Evolutionary conservation across 1,140 invertebrate species (phyloP), one percentile per base, ranked within the genome.

Genomic region (Brachystomella parvula): DNA sequence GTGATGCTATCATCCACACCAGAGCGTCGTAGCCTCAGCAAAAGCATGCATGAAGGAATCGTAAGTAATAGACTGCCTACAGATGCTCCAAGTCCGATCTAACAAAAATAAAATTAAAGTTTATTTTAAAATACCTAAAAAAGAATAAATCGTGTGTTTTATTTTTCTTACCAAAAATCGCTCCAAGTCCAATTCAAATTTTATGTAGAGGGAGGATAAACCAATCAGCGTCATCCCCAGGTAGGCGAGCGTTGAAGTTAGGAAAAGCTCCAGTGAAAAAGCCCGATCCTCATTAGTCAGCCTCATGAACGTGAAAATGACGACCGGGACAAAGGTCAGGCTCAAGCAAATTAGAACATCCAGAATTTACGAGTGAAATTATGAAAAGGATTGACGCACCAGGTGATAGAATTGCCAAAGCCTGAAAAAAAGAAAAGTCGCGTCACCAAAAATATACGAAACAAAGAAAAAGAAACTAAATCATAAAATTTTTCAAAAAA

Each of bases 211-310:
- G 24, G 3, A 6, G 12, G 9, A 53, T 6, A 53, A 6, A 15
- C 49, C 49, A 53, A 53, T 53, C 24, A 53, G 49, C 49, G 49
- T 53, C 49, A 53, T 9, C 24, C 49, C 49, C 24, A 53, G 21
- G 21, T 53, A 53, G 3, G 21, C 12, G 24, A 53, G 12, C 6
- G 24, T 24, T 6, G 49, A 53, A 26, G 49, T 53, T 6, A 53
- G 12, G 24, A 12, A 53, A 26, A 53, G 49, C 21, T 53, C 49
- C 6, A 53, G 9, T 17, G 49, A 9, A 53, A 53, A 15, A 6
- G 49, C 12, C 3, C 24, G 12, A 17, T 53, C 49, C 6, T 53
- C 9, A 53, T 26, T 9, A 26, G 24, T 53, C 6, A 17, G 12
- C 24, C 49, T 3, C 12, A 53, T 24, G 49, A 53, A 53, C 6